Evolutionary conservation across 2,888 invertebrate species (phyloP).

Genomic region (Dicycla oo): DNA sequence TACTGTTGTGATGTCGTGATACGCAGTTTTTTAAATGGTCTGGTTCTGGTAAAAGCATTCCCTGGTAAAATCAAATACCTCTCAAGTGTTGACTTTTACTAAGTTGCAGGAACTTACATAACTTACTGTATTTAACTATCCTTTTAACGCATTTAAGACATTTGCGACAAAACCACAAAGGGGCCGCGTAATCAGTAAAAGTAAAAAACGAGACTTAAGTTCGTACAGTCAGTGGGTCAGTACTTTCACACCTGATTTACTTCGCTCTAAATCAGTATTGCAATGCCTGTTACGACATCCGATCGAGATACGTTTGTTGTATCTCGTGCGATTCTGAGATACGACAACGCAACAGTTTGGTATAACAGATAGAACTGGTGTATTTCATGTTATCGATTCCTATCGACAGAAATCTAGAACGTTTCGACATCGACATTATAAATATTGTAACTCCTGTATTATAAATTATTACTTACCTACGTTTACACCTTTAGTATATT

Average conservation of each 20-base stretch:
- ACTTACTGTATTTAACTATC: conserved; percentile 28
- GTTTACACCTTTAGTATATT: background rate
- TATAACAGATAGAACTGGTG: conserved; percentile 45
- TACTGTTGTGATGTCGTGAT: background rate
- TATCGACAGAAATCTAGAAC: conserved; percentile 61
- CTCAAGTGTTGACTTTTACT: conserved; percentile 12
- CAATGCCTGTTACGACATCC: conserved; percentile 70
- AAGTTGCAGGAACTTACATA: conserved; percentile 40
- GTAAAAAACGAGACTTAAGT: conserved; percentile 48
- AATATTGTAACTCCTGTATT: conserved; percentile 20
- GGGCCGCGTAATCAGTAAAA: conserved; percentile 29
- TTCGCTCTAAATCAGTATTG: conserved; percentile 71
- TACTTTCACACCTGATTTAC: conserved; percentile 76
- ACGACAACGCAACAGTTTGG: conserved; percentile 43
- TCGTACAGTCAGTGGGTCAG: conserved; percentile 59
- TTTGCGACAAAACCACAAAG: conserved; percentile 38
- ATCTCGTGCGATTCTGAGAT: conserved; percentile 51
- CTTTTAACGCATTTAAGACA: conserved; percentile 29
- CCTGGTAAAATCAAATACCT: conserved; percentile 23
- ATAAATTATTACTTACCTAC: conserved; percentile 15
- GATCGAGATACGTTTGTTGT: conserved; percentile 74
- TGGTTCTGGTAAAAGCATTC: conserved; percentile 40
- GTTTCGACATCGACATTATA: conserved; percentile 60
- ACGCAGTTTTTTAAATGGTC: background rate
- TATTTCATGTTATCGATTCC: conserved; percentile 48